Conservation (phyloP, 1,140 invertebrate genomes). For the Drosophila paulistorum region DNA sequence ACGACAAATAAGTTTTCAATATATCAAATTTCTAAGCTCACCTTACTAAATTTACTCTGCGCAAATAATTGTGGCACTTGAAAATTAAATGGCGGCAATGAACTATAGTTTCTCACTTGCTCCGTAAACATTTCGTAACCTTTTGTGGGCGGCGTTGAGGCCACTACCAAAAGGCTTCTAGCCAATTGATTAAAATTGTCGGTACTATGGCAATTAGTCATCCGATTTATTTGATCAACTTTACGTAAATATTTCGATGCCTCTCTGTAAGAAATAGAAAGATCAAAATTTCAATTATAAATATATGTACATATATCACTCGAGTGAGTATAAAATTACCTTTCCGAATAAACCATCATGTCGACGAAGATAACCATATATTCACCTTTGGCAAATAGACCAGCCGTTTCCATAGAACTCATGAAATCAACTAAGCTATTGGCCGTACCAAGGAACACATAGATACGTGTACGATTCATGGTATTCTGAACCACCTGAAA, state of each 20-base stretch:
- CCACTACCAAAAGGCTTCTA: slow-evolving; percentile 92
- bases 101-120: slow-evolving; percentile 90
- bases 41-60: slow-evolving; percentile 85
- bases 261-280: slow-evolving; percentile 83
- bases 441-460: slow-evolving; percentile 94
- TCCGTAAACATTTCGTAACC: slow-evolving; percentile 90
- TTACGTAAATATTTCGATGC: slow-evolving; percentile 94
- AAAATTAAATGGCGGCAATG: slow-evolving; percentile 83
- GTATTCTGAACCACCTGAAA: slow-evolving; percentile 91
- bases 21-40: slow-evolving; percentile 73
- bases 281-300: neutral
- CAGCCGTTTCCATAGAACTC: slow-evolving; percentile 93
- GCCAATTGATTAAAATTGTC: slow-evolving; percentile 88
- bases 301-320: neutral
- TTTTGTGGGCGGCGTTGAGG: slow-evolving; percentile 90
- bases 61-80: slow-evolving; percentile 83
- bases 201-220: slow-evolving; percentile 86
- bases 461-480: slow-evolving; percentile 95
- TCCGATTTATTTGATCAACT: slow-evolving; percentile 85
- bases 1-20: too few relatives aligned
- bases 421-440: slow-evolving; percentile 94
- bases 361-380: slow-evolving; percentile 98
- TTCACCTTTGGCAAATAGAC: slow-evolving; percentile 94
- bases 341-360: slow-evolving; percentile 89
- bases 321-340: slow-evolving; percentile 36